Evolutionary conservation across 1,140 invertebrate genomes (phyloP), one percentile per base, ranked within the genome.

Genomic region (Zaprionus africanus): DNA sequence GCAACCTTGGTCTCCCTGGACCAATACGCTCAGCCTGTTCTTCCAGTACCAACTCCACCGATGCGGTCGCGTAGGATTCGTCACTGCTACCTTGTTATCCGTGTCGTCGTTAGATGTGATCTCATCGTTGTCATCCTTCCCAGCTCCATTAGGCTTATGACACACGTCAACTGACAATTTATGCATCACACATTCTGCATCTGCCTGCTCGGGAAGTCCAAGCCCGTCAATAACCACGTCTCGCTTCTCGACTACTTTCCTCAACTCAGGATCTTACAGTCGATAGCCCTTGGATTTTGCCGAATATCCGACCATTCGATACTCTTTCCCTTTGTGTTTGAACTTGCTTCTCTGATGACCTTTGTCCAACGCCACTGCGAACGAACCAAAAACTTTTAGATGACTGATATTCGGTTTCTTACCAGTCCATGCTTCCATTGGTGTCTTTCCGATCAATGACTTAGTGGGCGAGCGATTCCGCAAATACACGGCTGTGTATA

Each of bases 331-430:
- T 7, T 28, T 28, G 28, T 6, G 1, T 7, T 28, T 28, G 1
- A 28, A 28, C 28, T 69, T 69, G 28, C 49, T 43, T 19, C 7
- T 58, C 1, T 24, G 13, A 5, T 31, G 66, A 11, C 43, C 43
- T n/a, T 66, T 68, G 46, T 59, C 31, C 22, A 41, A 22, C 13
- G 43, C 57, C n/a, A 41, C 19, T 68, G 22, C 53, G 46, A 67
- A n/a, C 19, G 54, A 68, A 59, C 66, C 57, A 60, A 68, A 53
- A 53, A 51, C 57, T 68, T 68, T 60, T 34, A 68, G 12, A 53
- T 68, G 66, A 19, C 57, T 51, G n/a, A 68, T 38, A 15, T 43
- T 60, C 9, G 46, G 66, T 43, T 69, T 69, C 22, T 70, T 70
- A 56, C 58, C 59, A 22, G 51, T 54, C 31, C 31, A 36, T 19